Evolutionary conservation across 2,888 invertebrate genomes (phyloP).

Genomic region (Dascillus cervinus): DNA sequence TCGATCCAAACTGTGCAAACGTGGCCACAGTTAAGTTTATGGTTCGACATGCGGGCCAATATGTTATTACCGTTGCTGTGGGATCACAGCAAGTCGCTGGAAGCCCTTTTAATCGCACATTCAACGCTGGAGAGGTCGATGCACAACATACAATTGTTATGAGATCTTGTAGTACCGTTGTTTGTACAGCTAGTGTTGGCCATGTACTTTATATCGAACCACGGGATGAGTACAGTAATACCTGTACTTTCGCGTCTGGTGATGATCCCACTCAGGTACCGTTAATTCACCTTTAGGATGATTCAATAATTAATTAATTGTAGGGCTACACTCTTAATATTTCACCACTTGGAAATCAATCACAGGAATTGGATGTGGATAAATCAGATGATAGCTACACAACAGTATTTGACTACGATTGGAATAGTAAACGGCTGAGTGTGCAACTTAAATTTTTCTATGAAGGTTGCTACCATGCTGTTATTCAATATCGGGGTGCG

Average conservation of each 20-base stretch:
- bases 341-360: conserved; percentile 50
- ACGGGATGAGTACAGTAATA: conserved; percentile 85
- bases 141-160: conserved; percentile 77
- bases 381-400: conserved; percentile 45
- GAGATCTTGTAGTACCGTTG: conserved; percentile 75
- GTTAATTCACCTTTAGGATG: conserved; percentile 1
- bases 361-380: conserved; percentile 34
- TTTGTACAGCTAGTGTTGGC: conserved; percentile 69
- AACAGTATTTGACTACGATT: conserved; percentile 66
- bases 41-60: conserved; percentile 83
- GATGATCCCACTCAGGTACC: conserved; percentile 55
- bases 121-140: conserved; percentile 76
- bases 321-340: conserved; percentile 59
- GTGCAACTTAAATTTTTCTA: conserved; percentile 70
- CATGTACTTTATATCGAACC: conserved; percentile 80
- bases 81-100: conserved; percentile 75
- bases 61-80: conserved; percentile 78
- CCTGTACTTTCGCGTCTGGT: conserved; percentile 56
- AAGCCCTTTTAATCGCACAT: conserved; percentile 77
- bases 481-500: conserved; percentile 65
- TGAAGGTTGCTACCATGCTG: conserved; percentile 76
- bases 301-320: conserved; percentile 11
- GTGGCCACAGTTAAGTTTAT: conserved; percentile 86
- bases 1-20: conserved; percentile 78
- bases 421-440: conserved; percentile 68